Evolutionary conservation across 2,888 invertebrate genomes (phyloP), one percentile per base, ranked within the genome.

Genomic region (Eurois occulta): DNA sequence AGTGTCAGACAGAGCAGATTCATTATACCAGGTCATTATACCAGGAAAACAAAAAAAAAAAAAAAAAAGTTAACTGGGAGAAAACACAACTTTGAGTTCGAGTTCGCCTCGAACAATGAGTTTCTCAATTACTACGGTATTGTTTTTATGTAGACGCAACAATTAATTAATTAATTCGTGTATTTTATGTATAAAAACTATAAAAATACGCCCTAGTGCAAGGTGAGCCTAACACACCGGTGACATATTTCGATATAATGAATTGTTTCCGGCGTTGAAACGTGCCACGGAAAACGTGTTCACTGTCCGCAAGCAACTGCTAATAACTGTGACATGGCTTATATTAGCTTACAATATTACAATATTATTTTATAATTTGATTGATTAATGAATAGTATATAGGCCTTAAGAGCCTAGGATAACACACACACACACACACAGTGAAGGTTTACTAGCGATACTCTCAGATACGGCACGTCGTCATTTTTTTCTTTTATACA

Each of bases 221-320:
- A 83, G 87, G 5, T 28, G 78, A 38, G 64, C 91, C 81, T 90
- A 77, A 89, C 68, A 60, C 78, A 70, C 81, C 70, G 68, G 88
- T 86, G 91, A 92, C 93, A 92, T 90, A 92, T 90, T 90, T 89
- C 87, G 88, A 89, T 90, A 89, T 95, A 94, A 95, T 92, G 92
- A 93, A 95, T 94, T 91, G 91, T 91, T 95, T 95, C 95, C 94
- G 93, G 76, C 83, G 94, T 83, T 93, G 93, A 94, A 93, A 93
- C 78, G 79, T 88, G 89, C 88, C 92, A 89, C 88, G 90, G 87
- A 88, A 87, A 91, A 92, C 89, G 86, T 78, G 84, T 86, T 85
- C 81, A 78, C 77, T 86, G 80, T 87, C 84, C 85, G 67, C 67
- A 58, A 68, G 65, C 62, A 71, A 81, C 72, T 71, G 66, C 72